Conservation (phyloP, 2,888 invertebrate genomes). For the Phania funesta region DNA sequence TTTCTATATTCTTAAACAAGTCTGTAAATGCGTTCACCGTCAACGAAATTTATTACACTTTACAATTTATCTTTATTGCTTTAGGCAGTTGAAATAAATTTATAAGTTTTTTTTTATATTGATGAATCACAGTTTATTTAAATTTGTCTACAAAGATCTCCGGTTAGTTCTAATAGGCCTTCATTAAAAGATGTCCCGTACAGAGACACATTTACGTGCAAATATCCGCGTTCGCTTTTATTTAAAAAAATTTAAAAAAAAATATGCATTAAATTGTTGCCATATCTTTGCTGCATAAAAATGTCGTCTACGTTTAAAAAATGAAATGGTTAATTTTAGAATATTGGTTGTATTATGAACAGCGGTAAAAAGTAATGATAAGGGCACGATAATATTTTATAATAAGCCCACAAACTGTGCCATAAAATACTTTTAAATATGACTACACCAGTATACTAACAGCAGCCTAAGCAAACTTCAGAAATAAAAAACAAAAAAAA, state of each 20-base stretch:
- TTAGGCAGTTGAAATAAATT: too few relatives aligned
- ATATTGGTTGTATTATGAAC: constrained; percentile 40
- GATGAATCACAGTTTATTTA: too few relatives aligned
- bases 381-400: constrained; percentile 53
- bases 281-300: not conserved
- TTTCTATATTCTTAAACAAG: too few relatives aligned
- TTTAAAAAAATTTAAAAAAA: constrained; percentile 1
- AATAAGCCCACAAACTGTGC: constrained; percentile 46
- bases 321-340: constrained; percentile 29
- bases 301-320: not conserved
- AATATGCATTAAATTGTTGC: not conserved
- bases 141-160: too few relatives aligned
- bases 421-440: constrained; percentile 16
- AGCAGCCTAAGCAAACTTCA: not conserved
- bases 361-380: constrained; percentile 48
- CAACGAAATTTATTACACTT: too few relatives aligned
- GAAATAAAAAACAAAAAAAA: constrained; percentile 6
- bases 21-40: too few relatives aligned
- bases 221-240: too few relatives aligned
- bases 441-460: not conserved
- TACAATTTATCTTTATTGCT: too few relatives aligned
- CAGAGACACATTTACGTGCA: too few relatives aligned
- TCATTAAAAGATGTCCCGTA: too few relatives aligned
- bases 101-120: too few relatives aligned
- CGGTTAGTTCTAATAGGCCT: too few relatives aligned